Evolutionary conservation across 2,113 vertebrate species (phyloP).

Genomic region (Sylvilagus bachmani): DNA sequence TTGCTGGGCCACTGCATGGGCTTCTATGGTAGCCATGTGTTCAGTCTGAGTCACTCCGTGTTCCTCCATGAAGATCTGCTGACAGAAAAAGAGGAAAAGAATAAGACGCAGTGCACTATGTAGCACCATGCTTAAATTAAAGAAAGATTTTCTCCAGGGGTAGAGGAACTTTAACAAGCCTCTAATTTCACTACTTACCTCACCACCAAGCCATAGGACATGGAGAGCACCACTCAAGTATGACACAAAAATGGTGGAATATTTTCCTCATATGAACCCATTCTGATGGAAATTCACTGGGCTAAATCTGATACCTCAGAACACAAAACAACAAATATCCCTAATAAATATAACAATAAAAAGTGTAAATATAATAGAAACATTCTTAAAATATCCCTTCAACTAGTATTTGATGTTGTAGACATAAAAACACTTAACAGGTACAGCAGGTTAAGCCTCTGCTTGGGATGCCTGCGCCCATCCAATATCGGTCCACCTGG

Average conservation of each 20-base stretch:
- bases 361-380: slow-evolving; percentile 41
- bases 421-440: slow-evolving; percentile 49
- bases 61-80: slow-evolving; percentile 94
- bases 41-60: slow-evolving; percentile 94
- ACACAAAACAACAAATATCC: slow-evolving; percentile 46
- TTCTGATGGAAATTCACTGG: slow-evolving; percentile 52
- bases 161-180: slow-evolving; percentile 13
- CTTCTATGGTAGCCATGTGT: slow-evolving; percentile 98
- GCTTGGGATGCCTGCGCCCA: no score
- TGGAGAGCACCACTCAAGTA: slow-evolving; percentile 20
- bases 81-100: slow-evolving; percentile 29
- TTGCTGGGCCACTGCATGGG: slow-evolving; percentile 96
- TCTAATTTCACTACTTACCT: slow-evolving; percentile 8
- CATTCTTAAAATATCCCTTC: slow-evolving; percentile 12
- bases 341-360: slow-evolving; percentile 47
- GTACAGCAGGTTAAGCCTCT: background rate
- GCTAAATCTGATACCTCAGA: background rate
- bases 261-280: slow-evolving; percentile 40
- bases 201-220: slow-evolving; percentile 12
- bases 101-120: slow-evolving; percentile 4
- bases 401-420: slow-evolving; percentile 30
- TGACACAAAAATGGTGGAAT: background rate
- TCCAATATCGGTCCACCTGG: no score
- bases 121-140: background rate
- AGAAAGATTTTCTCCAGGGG: background rate